Percentiles rank a stretch among this genome's conserved stretches.
Evolutionary conservation across 2,888 invertebrate genomes (phyloP).

Genomic region (Corythucha ciliata): DNA sequence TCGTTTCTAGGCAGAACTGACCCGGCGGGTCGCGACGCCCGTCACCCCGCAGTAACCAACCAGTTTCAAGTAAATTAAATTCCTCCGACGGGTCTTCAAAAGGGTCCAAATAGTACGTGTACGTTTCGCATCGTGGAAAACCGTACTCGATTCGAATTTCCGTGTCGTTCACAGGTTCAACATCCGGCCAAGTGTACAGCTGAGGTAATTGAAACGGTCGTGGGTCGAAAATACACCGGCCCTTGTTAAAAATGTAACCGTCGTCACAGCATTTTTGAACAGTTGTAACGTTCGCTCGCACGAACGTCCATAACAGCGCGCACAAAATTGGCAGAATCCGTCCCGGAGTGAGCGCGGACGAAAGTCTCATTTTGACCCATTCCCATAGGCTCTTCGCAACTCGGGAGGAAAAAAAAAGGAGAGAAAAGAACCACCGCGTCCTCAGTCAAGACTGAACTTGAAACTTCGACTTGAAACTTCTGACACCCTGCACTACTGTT

Average conservation of each 20-base stretch:
- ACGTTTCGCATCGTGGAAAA: conserved; percentile 19
- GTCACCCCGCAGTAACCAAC: conserved; percentile 14
- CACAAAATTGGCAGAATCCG: no score
- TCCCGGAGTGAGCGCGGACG: no score
- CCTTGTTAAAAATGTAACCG: conserved; percentile 16
- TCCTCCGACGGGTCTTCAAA: conserved; percentile 21
- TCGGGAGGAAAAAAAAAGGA: no score
- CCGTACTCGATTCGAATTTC: conserved; percentile 12
- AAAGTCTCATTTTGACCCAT: no score
- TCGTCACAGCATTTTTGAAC: conserved; percentile 14
- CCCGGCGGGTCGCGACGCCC: conserved; percentile 13
- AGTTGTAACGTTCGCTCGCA: no score
- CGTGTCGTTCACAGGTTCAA: neutral
- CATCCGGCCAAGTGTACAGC: neutral
- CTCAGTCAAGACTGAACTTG: neutral
- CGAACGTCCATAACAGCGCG: no score
- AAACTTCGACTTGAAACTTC: neutral
- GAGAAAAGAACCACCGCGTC: no score
- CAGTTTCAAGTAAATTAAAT: conserved; percentile 22
- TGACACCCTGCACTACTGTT: neutral
- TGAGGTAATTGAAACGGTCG: conserved; percentile 12
- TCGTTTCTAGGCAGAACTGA: conserved; percentile 24
- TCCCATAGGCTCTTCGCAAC: no score
- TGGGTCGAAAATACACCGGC: neutral
- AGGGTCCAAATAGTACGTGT: conserved; percentile 25